These are phyloP conservation scores for Nettapus auritus DNA, from an alignment of 2,113 vertebrate genomes.

Conservation along the genomic window DNA sequence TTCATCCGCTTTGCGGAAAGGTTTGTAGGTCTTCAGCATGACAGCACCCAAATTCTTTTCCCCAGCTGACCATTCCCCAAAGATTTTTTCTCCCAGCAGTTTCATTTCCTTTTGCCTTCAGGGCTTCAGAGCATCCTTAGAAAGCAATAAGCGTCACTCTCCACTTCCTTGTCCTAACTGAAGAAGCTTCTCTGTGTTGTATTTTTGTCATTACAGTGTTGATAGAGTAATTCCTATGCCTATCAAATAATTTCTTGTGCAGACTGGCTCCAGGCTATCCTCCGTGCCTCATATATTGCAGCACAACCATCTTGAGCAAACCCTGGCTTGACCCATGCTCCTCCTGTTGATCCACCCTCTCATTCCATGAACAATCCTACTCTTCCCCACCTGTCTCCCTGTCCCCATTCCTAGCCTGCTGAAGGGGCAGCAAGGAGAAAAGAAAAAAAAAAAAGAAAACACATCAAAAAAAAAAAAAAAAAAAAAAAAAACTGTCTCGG, in stretches of 20 bases:
- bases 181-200: background rate
- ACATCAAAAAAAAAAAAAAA: background rate
- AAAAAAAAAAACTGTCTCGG: background rate
- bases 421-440: background rate
- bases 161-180: background rate
- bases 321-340: background rate
- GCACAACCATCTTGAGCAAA: background rate
- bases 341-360: background rate
- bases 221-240: background rate
- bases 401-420: background rate
- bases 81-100: background rate
- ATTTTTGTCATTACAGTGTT: background rate
- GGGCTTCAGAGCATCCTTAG: background rate
- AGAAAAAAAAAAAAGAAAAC: background rate
- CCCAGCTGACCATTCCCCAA: background rate
- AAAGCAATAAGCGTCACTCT: background rate
- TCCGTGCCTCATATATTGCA: background rate
- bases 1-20: background rate
- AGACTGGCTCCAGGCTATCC: background rate
- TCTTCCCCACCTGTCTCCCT: background rate
- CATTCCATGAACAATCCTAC: background rate
- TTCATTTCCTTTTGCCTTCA: background rate
- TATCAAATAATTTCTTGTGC: background rate
- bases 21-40: background rate
- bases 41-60: background rate